Conservation (phyloP, 2,113 vertebrate genomes). For the Sporophila hypoxantha region DNA sequence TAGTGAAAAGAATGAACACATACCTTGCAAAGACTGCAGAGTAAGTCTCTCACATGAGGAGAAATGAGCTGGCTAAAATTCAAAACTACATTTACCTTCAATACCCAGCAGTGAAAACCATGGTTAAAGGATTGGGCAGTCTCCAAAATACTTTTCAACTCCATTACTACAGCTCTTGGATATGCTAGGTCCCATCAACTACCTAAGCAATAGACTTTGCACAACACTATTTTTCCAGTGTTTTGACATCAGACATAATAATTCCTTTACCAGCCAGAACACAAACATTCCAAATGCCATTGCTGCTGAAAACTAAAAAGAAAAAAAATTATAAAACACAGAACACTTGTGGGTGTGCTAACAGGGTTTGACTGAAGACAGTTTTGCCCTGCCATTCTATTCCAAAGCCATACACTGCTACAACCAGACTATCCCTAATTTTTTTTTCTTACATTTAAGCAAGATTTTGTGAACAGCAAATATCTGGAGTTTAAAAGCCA, state of each 20-base stretch:
- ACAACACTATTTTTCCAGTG: background rate
- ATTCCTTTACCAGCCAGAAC: background rate
- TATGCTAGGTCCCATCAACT: background rate
- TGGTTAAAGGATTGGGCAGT: background rate
- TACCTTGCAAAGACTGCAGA: constrained; percentile 64
- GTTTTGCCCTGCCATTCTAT: background rate
- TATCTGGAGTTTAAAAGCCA: background rate
- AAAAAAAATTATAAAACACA: background rate
- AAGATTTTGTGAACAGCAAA: background rate
- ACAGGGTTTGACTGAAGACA: background rate
- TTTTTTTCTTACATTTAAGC: background rate
- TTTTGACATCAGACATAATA: background rate
- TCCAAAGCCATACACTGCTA: background rate
- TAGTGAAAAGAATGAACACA: constrained; percentile 62
- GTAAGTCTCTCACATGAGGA: constrained; percentile 15
- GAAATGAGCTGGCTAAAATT: constrained; percentile 42
- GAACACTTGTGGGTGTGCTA: background rate
- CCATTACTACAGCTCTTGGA: background rate
- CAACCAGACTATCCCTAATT: background rate
- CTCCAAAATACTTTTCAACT: background rate
- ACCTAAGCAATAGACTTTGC: background rate
- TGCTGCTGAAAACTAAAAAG: background rate
- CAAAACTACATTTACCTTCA: constrained; percentile 42
- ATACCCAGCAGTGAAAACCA: background rate
- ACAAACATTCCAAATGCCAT: background rate